These are phyloP conservation scores for Eulithis prunata DNA, from an alignment of 2,888 invertebrate species.

Conservation along the genomic window DNA sequence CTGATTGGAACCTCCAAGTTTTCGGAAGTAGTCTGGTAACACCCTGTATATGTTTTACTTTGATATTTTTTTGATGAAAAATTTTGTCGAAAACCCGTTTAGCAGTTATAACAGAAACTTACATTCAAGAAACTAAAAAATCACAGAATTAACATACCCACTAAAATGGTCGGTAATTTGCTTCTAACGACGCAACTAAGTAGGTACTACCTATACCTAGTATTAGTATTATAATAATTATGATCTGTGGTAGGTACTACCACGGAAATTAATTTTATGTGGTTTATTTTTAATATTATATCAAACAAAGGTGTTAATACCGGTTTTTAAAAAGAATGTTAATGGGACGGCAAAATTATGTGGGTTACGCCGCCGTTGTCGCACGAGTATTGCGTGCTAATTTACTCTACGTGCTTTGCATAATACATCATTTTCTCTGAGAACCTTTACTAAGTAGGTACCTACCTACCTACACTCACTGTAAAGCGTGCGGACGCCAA, in stretches of 20 bases:
- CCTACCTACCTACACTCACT: neutral
- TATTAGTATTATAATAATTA: no score
- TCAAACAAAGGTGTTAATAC: slow-evolving; percentile 43
- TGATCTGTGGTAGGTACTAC: no score
- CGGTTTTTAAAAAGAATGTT: slow-evolving; percentile 60
- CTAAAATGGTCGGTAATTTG: no score
- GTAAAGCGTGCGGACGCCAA: neutral
- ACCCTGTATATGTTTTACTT: no score
- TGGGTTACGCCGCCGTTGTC: slow-evolving; percentile 54
- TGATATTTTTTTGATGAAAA: neutral
- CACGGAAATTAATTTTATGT: neutral
- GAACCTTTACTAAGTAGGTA: neutral
- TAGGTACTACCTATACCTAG: no score
- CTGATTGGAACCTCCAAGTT: no score
- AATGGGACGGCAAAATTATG: slow-evolving; percentile 58
- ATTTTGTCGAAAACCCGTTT: no score
- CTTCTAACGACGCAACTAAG: neutral
- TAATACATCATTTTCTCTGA: slow-evolving; percentile 44
- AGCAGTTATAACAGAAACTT: no score
- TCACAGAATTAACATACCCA: no score
- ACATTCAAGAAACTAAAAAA: no score
- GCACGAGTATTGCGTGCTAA: slow-evolving; percentile 54
- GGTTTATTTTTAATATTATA: slow-evolving; percentile 9
- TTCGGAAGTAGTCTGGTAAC: no score
- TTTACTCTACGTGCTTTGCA: slow-evolving; percentile 49